phyloP scores from a whole-genome alignment of 2,888 invertebrate genomes.

The Chelonus formosanus region DNA sequence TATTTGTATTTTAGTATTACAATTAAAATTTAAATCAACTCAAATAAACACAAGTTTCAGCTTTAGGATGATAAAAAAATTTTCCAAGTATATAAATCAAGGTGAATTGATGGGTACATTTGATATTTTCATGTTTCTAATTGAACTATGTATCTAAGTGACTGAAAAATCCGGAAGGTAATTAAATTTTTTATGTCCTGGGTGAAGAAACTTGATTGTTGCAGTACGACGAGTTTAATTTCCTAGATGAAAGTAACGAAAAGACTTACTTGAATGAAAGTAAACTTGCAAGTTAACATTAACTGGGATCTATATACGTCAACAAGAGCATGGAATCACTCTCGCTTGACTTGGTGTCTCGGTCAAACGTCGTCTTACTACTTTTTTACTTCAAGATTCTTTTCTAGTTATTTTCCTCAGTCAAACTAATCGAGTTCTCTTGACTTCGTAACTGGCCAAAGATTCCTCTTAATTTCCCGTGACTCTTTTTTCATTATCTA shows the following conservation, averaged over 20 bases:
- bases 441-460: not conserved
- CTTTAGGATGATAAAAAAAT: no score
- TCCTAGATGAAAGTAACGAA: slow-evolving; percentile 33
- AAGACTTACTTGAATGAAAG: slow-evolving; percentile 27
- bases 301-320: slow-evolving; percentile 29
- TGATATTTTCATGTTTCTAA: no score
- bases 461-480: no score
- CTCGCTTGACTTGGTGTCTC: slow-evolving; percentile 24
- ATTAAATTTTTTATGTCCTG: no score
- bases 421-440: slow-evolving; percentile 27
- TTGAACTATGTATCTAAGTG: no score
- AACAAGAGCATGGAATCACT: slow-evolving; percentile 16
- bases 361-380: slow-evolving; percentile 29
- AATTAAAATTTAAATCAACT: not conserved
- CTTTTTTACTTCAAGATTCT: slow-evolving; percentile 22
- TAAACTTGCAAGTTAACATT: slow-evolving; percentile 29
- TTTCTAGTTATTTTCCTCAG: slow-evolving; percentile 21
- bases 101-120: no score
- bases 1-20: not conserved
- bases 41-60: no score
- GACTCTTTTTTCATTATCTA: slow-evolving; percentile 1
- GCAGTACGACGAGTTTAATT: slow-evolving; percentile 21
- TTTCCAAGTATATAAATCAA: no score
- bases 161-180: no score
- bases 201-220: no score